A percentile compares a stretch with the other conserved stretches of the same genome.
Conservation (phyloP, 37 sponge, comb jelly and placozoan genomes). For the Diacarnus erythraeanus region DNA sequence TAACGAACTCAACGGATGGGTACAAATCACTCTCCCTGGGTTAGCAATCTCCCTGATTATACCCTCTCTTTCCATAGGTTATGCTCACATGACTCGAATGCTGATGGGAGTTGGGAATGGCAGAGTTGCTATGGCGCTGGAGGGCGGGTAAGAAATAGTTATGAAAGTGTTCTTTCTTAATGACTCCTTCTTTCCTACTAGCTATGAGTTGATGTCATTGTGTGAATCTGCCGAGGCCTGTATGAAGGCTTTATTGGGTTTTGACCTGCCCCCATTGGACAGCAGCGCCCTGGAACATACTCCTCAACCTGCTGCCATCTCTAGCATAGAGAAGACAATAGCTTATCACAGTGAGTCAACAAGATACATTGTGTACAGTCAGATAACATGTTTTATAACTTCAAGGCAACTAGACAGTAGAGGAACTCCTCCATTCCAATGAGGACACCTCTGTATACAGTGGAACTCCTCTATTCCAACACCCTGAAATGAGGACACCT, state of each 20-base stretch:
- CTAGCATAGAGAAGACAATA: conserved; percentile 75
- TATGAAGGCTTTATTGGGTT: conserved; percentile 78
- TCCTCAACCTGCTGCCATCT: conserved; percentile 68
- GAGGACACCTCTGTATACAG: no score
- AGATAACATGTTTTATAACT: no score
- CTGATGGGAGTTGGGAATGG: conserved; percentile 83
- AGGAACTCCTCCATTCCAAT: no score
- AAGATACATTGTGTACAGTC: no score
- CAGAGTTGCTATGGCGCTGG: conserved; percentile 85
- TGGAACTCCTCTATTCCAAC: neutral
- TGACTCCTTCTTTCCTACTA: conserved; percentile 2
- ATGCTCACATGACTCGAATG: conserved; percentile 77
- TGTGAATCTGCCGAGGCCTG: conserved; percentile 85
- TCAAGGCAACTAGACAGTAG: no score
- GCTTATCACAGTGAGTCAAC: conserved; percentile 55
- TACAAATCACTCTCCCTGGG: neutral
- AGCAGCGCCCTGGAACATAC: conserved; percentile 38
- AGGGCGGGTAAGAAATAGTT: conserved; percentile 87
- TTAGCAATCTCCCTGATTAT: no score
- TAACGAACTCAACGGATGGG: neutral
- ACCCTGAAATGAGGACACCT: neutral
- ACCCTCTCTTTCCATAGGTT: conserved; percentile 53
- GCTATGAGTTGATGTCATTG: conserved; percentile 81
- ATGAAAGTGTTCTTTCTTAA: neutral
- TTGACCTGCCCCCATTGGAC: conserved; percentile 60